A percentile compares a stretch with the other conserved stretches of the same genome.
phyloP scores from a whole-genome alignment of 2,797 vertebrate genomes.

The Sebastes aleutianus region DNA sequence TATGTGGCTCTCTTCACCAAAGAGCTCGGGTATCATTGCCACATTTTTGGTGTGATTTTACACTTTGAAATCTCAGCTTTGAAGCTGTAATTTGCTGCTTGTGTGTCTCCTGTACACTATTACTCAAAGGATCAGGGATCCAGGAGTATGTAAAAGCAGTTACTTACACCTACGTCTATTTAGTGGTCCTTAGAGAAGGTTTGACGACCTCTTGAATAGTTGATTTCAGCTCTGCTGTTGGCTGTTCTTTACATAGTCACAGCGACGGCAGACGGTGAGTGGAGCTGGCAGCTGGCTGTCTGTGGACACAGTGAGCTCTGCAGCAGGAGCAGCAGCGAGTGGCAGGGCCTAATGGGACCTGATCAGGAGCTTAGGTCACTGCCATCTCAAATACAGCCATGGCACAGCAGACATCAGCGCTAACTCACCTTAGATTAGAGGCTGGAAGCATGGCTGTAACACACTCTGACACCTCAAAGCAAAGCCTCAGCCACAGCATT shows the following conservation, averaged over 20 bases:
- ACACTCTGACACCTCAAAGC: slow-evolving; percentile 77
- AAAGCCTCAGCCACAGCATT: slow-evolving; percentile 72
- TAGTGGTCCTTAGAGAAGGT: background rate
- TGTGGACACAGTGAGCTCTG: slow-evolving; percentile 26
- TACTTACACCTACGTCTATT: background rate
- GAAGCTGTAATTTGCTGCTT: background rate
- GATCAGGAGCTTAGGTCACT: slow-evolving; percentile 80
- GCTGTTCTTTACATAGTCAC: slow-evolving; percentile 26
- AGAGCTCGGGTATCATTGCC: background rate
- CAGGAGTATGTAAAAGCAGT: background rate
- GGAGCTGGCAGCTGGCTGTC: slow-evolving; percentile 63
- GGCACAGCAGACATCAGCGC: slow-evolving; percentile 65
- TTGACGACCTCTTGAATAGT: background rate
- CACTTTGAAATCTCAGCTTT: slow-evolving; percentile 4
- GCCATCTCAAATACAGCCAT: slow-evolving; percentile 78
- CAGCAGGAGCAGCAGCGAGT: slow-evolving; percentile 36
- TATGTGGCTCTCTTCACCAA: background rate
- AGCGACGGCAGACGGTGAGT: slow-evolving; percentile 36
- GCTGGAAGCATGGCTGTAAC: slow-evolving; percentile 64
- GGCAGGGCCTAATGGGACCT: slow-evolving; percentile 73
- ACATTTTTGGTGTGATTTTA: background rate
- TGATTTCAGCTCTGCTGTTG: background rate
- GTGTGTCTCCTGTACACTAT: background rate
- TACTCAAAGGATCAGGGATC: background rate
- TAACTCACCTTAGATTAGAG: slow-evolving; percentile 76